Evolutionary conservation across 2,888 invertebrate genomes (phyloP).

Genomic region (Calameuta idolon): DNA sequence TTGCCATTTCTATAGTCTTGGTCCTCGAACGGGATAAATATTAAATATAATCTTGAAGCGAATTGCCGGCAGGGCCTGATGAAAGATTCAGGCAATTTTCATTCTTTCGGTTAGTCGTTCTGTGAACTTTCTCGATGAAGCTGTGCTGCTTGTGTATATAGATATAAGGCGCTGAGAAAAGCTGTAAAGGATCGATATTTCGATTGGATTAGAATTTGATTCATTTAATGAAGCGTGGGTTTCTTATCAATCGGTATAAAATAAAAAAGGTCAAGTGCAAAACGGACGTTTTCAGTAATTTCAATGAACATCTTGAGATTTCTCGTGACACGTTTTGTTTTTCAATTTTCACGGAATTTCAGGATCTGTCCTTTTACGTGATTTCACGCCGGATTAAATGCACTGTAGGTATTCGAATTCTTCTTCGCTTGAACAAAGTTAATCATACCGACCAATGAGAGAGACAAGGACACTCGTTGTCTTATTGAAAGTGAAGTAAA

Average conservation of each 20-base stretch:
- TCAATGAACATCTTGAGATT: not conserved
- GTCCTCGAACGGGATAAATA: not conserved
- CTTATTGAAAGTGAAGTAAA: not conserved
- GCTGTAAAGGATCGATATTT: not conserved
- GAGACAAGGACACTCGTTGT: not conserved
- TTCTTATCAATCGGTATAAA: not conserved
- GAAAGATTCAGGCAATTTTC: not conserved
- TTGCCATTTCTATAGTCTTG: not conserved
- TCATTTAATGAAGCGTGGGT: too few species aligned
- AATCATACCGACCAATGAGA: not conserved
- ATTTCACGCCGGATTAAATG: not conserved
- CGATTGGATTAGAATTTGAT: not conserved
- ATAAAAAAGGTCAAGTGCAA: not conserved
- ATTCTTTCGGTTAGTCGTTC: not conserved
- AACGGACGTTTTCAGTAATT: not conserved
- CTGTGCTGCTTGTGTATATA: not conserved
- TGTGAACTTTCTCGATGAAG: not conserved
- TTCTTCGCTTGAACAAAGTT: not conserved
- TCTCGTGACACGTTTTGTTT: not conserved
- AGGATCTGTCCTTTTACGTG: not conserved
- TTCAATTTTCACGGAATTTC: not conserved
- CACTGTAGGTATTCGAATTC: not conserved
- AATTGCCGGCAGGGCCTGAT: not conserved
- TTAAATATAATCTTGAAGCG: not conserved
- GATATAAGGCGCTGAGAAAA: not conserved